Conservation (phyloP, 2,113 vertebrate species). For the Ciconia boyciana region DNA sequence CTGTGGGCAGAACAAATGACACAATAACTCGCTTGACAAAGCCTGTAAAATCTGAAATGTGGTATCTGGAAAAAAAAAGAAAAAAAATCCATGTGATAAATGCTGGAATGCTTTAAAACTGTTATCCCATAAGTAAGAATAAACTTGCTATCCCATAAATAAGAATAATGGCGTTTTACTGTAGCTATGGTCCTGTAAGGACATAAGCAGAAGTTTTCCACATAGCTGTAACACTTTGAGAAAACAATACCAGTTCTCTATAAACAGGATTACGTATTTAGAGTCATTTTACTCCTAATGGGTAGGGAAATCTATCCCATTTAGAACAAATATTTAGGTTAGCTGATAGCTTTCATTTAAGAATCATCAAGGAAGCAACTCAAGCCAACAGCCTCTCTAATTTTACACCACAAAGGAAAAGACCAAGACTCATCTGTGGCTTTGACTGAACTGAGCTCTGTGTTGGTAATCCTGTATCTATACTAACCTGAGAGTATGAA, state of each 20-base stretch:
- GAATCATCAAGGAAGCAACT: background rate
- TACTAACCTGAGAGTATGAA: background rate
- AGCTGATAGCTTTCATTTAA: background rate
- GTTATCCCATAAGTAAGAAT: background rate
- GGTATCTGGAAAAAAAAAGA: background rate
- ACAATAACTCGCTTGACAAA: background rate
- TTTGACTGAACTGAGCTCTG: background rate
- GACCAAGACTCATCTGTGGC: background rate
- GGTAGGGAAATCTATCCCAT: background rate
- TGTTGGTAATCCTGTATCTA: background rate
- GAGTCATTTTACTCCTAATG: background rate
- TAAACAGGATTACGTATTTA: background rate
- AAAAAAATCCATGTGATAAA: background rate
- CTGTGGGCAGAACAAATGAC: background rate
- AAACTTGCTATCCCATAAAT: background rate
- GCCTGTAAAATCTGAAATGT: background rate
- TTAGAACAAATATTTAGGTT: background rate
- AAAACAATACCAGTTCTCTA: background rate
- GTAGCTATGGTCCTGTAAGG: background rate
- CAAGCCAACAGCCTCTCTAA: background rate
- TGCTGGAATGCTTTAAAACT: background rate
- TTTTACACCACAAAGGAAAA: background rate
- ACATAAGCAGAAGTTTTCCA: background rate
- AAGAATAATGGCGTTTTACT: background rate
- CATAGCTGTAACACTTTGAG: background rate